Base-by-base conservation (phyloP, 1,140 invertebrate genomes). In the Episyrphus balteatus region DNA sequence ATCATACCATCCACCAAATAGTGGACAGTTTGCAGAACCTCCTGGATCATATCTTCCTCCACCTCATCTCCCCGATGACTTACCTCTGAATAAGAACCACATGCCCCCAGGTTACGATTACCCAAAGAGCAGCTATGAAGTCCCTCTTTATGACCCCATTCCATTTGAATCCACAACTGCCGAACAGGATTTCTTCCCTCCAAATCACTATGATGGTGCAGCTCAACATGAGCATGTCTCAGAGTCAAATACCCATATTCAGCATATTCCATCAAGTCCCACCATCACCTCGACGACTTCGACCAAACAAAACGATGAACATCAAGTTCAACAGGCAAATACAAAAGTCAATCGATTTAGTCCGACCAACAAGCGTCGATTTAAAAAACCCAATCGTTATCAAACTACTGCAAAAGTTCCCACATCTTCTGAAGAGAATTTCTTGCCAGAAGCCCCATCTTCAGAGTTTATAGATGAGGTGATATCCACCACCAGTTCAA, bases 41-140 rank as follows among this genome's bases (percentile, higher is more conserved):
- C 55, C 51, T 2, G 50, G 59, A 12, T 51, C 62, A n/a, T 62
- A 64, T 34, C 50, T 58, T 0, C 49, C 52, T 9, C 58, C 59
- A 0, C 44, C 57, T 5, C 50, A 62, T 26, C 21, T 26, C 3
- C 21, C 21, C 3, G 21, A 26, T 38, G 59, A 66, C 8, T 31
- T 66, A n/a, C 63, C 63, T 0, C 33, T 66, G 5, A 62, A 58
- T 50, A 51, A 49, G 0, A 56, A 66, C 49, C 55, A 57, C 33
- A 61, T 59, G 37, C 56, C 52, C 17, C 61, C 61, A 9, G 54
- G 59, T n/a, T 66, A 63, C 26, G 59, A 66, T 32, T 66, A 55
- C 17, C 59, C 59, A 10, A 66, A 66, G 33, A 66, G 61, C 8
- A 66, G 63, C 46, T 66, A 66, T 46, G 63, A 66, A 48, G 63